Conservation (phyloP, 2,888 invertebrate genomes). For the Odontothrips loti region DNA sequence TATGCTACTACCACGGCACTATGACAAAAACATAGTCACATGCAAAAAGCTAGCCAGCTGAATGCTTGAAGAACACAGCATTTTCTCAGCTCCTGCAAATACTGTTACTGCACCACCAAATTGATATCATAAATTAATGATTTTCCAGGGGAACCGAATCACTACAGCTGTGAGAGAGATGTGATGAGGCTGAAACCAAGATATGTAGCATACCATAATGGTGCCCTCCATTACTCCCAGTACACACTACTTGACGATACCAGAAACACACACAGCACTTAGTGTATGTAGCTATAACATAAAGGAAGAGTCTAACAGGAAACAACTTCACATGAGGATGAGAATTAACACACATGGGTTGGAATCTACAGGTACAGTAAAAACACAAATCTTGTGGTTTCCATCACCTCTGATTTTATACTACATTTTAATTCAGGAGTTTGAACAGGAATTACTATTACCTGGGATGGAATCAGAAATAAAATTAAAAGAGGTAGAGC, state of each 20-base stretch:
- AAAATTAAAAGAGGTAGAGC: neutral
- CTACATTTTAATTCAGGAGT: neutral
- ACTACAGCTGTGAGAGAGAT: no score
- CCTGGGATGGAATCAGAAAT: neutral
- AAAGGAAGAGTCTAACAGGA: neutral
- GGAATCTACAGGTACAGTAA: neutral
- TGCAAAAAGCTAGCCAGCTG: neutral
- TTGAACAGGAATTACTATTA: neutral
- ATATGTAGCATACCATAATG: no score
- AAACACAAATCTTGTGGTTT: neutral
- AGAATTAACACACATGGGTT: neutral
- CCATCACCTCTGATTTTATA: neutral
- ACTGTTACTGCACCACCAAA: no score
- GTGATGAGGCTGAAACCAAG: no score
- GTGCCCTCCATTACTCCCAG: no score
- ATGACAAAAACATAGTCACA: neutral
- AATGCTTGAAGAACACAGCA: no score
- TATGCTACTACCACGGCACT: neutral
- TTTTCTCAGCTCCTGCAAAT: no score
- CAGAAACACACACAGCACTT: no score
- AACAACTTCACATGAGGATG: conserved; percentile 11
- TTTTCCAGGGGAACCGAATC: no score
- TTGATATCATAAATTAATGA: no score
- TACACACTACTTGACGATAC: no score
- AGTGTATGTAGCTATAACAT: no score